These are phyloP conservation scores for Gnatocerus cornutus DNA, from an alignment of 2,888 invertebrate genomes.

Conservation along the genomic window DNA sequence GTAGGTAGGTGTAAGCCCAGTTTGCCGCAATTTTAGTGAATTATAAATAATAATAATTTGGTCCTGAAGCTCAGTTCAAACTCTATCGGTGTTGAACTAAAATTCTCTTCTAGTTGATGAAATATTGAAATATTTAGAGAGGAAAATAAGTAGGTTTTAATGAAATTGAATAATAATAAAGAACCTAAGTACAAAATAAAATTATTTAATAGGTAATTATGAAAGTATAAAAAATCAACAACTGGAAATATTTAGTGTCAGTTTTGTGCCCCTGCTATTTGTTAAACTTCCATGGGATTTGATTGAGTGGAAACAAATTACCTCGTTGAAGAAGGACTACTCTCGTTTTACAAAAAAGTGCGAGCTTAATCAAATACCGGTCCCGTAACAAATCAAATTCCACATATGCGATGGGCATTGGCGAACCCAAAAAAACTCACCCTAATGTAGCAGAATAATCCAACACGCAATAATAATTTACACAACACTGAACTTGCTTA, in stretches of 20 bases:
- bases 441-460: slow-evolving; percentile 59
- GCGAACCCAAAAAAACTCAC: slow-evolving; percentile 51
- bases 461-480: slow-evolving; percentile 56
- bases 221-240: not conserved
- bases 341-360: slow-evolving; percentile 16
- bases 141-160: too few relatives aligned
- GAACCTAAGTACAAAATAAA: too few relatives aligned
- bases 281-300: slow-evolving; percentile 4
- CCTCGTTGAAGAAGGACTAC: not conserved
- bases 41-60: not conserved
- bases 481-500: slow-evolving; percentile 58
- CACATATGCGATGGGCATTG: slow-evolving; percentile 32
- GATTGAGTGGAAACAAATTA: slow-evolving; percentile 29
- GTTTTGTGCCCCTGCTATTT: not conserved
- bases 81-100: too few relatives aligned
- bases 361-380: slow-evolving; percentile 32
- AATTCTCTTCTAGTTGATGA: too few relatives aligned
- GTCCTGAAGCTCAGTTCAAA: too few relatives aligned
- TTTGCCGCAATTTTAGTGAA: not conserved
- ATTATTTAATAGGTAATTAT: too few relatives aligned
- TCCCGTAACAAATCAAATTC: slow-evolving; percentile 31
- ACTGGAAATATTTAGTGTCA: too few relatives aligned
- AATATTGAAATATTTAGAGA: too few relatives aligned
- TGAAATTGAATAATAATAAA: too few relatives aligned
- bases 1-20: not conserved